Evolutionary conservation across 2,113 vertebrate genomes (phyloP).

Genomic region (Cinclus mexicanus): DNA sequence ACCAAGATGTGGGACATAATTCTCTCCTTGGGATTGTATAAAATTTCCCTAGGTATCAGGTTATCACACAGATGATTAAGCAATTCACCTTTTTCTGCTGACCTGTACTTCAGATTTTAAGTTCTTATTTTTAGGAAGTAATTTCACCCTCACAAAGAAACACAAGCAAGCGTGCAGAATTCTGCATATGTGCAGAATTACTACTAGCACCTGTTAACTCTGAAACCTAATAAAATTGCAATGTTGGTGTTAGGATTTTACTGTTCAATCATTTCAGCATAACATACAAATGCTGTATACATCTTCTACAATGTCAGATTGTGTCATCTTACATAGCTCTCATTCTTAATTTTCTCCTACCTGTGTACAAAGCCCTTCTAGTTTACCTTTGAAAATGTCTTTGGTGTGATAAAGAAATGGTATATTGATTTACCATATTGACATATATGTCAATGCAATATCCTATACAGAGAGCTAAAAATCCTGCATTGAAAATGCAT

Average conservation of each 20-base stretch:
- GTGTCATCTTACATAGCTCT: not conserved
- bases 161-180: not conserved
- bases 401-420: slow-evolving; percentile 1
- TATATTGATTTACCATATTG: slow-evolving; percentile 15
- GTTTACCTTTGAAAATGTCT: not conserved
- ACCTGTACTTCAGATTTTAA: not conserved
- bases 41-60: not conserved
- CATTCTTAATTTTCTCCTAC: not conserved
- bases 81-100: not conserved
- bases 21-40: not conserved
- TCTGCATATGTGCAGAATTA: not conserved
- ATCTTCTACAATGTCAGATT: not conserved
- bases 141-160: not conserved
- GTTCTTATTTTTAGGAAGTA: not conserved
- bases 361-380: not conserved
- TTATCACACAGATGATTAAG: not conserved
- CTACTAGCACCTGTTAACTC: not conserved
- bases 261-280: not conserved
- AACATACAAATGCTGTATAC: not conserved
- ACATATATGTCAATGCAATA: not conserved
- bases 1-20: not conserved
- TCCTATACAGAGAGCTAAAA: not conserved
- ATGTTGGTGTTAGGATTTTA: not conserved
- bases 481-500: not conserved
- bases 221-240: not conserved